Evolutionary conservation across 2,113 vertebrate genomes (phyloP).

Genomic region (Periophthalmus modestus): DNA sequence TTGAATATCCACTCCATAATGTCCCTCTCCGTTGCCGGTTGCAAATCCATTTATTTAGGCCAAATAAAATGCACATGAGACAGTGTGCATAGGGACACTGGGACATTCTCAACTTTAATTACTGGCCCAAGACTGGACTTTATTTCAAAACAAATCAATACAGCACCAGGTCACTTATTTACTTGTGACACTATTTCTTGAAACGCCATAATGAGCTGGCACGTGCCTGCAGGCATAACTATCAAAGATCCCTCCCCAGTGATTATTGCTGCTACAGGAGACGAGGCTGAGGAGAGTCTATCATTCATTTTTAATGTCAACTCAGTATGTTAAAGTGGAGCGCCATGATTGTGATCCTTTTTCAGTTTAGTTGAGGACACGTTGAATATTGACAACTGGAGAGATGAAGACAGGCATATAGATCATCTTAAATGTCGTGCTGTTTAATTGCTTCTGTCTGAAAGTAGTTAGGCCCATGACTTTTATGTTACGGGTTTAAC

Average conservation of each 20-base stretch:
- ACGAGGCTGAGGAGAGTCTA: constrained; percentile 63
- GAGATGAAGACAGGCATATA: constrained; percentile 63
- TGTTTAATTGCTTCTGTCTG: constrained; percentile 71
- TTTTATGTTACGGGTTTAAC: constrained; percentile 70
- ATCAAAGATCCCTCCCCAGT: constrained; percentile 71
- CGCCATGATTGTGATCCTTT: constrained; percentile 67
- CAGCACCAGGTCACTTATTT: constrained; percentile 69
- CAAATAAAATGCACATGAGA: constrained; percentile 52
- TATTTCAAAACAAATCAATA: constrained; percentile 77
- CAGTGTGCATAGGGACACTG: constrained; percentile 46
- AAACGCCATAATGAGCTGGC: constrained; percentile 74
- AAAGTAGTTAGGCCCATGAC: constrained; percentile 66
- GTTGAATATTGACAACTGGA: constrained; percentile 73
- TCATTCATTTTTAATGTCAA: constrained; percentile 81
- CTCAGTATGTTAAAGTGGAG: constrained; percentile 70
- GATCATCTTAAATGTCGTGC: constrained; percentile 75
- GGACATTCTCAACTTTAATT: constrained; percentile 67
- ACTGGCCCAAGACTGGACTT: constrained; percentile 65
- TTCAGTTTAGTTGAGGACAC: constrained; percentile 66
- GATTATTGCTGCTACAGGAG: constrained; percentile 66
- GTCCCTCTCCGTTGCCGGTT: constrained; percentile 26
- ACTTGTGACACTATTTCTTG: constrained; percentile 73
- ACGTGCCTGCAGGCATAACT: constrained; percentile 69
- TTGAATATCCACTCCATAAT: constrained; percentile 9
- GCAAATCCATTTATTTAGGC: constrained; percentile 44